These are phyloP conservation scores for Phaonia tiefii DNA, from an alignment of 2,888 invertebrate genomes.

Conservation along the genomic window DNA sequence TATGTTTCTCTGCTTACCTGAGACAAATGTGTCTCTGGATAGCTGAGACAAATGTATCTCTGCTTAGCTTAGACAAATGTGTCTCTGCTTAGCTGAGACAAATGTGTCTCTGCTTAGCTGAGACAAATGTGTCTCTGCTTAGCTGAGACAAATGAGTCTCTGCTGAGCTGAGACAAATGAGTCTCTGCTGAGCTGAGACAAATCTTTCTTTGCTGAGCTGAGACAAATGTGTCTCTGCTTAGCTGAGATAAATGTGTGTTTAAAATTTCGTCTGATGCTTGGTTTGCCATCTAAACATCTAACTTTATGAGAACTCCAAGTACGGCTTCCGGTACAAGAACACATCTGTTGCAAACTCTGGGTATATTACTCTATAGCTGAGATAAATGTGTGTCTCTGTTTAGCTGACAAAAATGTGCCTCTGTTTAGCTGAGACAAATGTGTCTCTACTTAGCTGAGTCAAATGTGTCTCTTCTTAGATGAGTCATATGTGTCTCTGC, in stretches of 20 bases:
- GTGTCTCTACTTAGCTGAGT: neutral
- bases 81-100: neutral
- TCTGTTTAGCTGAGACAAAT: too few relatives aligned
- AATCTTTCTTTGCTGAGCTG: neutral
- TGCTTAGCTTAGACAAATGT: neutral
- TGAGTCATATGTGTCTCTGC: neutral
- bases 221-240: neutral
- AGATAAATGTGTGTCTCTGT: too few relatives aligned
- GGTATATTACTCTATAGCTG: too few relatives aligned
- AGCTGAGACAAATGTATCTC: neutral
- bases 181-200: neutral
- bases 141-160: neutral
- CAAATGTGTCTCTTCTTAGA: too few relatives aligned
- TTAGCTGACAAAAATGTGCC: too few relatives aligned
- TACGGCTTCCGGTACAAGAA: too few relatives aligned
- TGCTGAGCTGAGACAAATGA: neutral
- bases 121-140: neutral
- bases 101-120: neutral
- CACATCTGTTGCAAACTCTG: too few relatives aligned
- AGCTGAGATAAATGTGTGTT: constrained; percentile 1
- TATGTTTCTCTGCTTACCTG: too few relatives aligned
- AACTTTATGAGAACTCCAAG: too few relatives aligned
- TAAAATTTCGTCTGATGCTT: too few relatives aligned
- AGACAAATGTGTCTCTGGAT: too few relatives aligned
- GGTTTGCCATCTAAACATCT: too few relatives aligned